phyloP scores from a whole-genome alignment of 2,797 vertebrate genomes.

The Vireo griseus region DNA sequence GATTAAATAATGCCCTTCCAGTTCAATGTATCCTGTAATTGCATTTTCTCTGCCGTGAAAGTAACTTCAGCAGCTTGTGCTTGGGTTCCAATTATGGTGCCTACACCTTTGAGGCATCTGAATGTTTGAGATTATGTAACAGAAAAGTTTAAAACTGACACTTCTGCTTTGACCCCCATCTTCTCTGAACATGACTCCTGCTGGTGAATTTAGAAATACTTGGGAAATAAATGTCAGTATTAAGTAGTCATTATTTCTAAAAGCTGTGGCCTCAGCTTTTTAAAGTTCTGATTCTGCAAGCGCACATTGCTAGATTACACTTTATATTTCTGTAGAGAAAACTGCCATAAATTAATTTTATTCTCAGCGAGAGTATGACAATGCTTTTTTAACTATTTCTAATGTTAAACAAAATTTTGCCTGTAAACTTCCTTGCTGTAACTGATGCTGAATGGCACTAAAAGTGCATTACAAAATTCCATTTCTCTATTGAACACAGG shows the following conservation, averaged over 20 bases:
- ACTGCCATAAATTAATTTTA: neutral
- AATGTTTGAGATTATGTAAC: neutral
- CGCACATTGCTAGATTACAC: neutral
- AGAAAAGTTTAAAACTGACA: neutral
- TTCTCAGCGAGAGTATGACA: neutral
- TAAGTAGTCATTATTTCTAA: neutral
- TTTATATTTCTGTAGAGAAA: neutral
- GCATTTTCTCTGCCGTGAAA: neutral
- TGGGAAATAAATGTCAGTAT: neutral
- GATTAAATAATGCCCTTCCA: constrained; percentile 58
- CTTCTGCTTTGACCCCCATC: neutral
- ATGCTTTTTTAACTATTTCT: neutral
- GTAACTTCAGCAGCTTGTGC: neutral
- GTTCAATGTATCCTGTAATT: constrained; percentile 19
- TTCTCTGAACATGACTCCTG: neutral
- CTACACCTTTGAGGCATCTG: neutral
- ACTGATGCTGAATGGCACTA: neutral
- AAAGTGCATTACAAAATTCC: neutral
- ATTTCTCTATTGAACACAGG: neutral
- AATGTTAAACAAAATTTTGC: neutral
- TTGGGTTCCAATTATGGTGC: neutral
- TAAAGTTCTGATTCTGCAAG: neutral
- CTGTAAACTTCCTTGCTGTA: neutral
- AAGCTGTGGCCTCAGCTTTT: neutral
- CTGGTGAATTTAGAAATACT: neutral